Evolutionary conservation across 2,113 vertebrate species (phyloP).

Genomic region (Propithecus coquereli): DNA sequence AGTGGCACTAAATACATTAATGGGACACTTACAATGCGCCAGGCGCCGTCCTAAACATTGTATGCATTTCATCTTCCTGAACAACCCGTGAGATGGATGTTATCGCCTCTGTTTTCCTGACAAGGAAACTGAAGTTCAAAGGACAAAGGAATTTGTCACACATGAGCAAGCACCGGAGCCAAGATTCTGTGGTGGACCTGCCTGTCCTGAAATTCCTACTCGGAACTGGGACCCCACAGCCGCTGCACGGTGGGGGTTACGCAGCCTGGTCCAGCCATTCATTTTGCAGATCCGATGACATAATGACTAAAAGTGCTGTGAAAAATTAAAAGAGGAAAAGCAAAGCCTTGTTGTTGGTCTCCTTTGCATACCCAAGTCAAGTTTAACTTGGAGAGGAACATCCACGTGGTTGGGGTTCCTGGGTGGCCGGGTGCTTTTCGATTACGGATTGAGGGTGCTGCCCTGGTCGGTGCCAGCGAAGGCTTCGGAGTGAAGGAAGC

Average conservation of each 20-base stretch:
- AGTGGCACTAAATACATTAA: neutral
- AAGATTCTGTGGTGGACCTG: neutral
- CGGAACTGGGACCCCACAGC: neutral
- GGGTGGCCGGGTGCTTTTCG: neutral
- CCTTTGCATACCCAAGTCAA: neutral
- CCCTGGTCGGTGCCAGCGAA: accelerated
- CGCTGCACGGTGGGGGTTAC: too few species aligned
- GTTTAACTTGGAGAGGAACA: neutral
- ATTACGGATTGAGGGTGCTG: neutral
- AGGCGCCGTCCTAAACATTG: neutral
- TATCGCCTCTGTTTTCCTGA: neutral
- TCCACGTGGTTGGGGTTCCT: accelerated
- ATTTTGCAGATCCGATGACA: neutral
- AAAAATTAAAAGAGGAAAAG: neutral
- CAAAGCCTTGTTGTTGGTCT: neutral
- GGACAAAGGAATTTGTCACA: neutral
- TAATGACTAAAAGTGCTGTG: neutral
- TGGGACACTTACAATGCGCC: accelerated
- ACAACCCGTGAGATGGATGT: neutral
- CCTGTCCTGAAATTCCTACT: neutral
- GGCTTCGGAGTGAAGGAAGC: neutral
- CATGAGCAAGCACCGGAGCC: neutral
- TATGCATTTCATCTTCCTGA: neutral
- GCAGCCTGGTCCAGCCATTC: neutral
- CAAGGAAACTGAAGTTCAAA: neutral